Evolutionary conservation across 2,888 invertebrate species (phyloP).

Genomic region (Agrochola circellaris): DNA sequence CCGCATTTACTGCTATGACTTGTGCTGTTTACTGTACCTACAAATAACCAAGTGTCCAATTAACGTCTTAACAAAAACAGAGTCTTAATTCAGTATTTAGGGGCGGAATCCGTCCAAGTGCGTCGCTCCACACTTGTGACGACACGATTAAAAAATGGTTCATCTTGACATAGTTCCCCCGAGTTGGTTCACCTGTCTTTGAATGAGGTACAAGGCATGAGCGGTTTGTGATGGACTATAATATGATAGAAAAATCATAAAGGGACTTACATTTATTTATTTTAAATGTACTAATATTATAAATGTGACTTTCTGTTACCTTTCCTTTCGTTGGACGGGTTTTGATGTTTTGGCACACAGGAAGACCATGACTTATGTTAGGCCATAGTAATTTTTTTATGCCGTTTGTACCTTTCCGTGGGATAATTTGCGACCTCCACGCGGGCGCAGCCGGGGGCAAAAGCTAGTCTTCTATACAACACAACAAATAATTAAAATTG

Average conservation of each 20-base stretch:
- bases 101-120: constrained; percentile 71
- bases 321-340: not conserved
- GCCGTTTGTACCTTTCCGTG: not conserved
- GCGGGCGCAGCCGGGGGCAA: no score
- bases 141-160: constrained; percentile 75
- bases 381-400: not conserved
- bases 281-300: not conserved
- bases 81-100: constrained; percentile 55
- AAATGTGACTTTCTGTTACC: not conserved
- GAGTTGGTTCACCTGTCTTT: constrained; percentile 72
- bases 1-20: not conserved
- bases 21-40: not conserved
- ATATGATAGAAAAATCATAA: not conserved
- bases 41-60: constrained; percentile 41
- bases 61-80: constrained; percentile 48
- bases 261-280: not conserved
- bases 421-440: no score
- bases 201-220: constrained; percentile 52
- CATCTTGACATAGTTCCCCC: constrained; percentile 81
- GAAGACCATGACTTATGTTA: no score
- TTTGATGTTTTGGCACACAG: not conserved
- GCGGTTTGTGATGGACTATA: not conserved
- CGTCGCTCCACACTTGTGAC: constrained; percentile 51
- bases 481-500: no score
- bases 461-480: no score